Percentiles rank a stretch among this genome's conserved stretches.
Evolutionary conservation across 2,888 invertebrate species (phyloP).

Genomic region (Amphimallon solstitiale): DNA sequence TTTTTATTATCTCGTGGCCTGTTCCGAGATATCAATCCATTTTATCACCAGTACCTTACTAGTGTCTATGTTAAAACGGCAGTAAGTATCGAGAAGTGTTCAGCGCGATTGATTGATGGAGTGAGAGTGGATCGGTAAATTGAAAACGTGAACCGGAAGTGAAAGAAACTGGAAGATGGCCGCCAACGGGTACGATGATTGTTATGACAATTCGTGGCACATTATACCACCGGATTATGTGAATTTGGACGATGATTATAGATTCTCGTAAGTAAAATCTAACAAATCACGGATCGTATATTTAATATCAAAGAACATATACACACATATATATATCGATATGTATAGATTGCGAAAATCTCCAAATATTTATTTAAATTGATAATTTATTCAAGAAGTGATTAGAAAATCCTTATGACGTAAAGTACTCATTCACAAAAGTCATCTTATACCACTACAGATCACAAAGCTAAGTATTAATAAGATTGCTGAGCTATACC

Average conservation of each 20-base stretch:
- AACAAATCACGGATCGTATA: no score
- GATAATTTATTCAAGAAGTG: no score
- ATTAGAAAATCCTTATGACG: no score
- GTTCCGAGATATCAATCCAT: conserved; percentile 32
- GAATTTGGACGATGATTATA: conserved; percentile 75
- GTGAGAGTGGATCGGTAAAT: conserved; percentile 33
- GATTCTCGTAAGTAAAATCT: conserved; percentile 69
- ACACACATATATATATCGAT: no score
- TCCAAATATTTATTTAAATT: no score
- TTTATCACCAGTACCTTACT: conserved; percentile 29
- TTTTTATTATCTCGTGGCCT: conserved; percentile 22
- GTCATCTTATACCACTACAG: no score
- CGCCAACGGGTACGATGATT: conserved; percentile 70
- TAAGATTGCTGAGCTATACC: no score
- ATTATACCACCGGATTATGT: conserved; percentile 78
- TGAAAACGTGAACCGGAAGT: conserved; percentile 22
- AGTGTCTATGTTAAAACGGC: conserved; percentile 18
- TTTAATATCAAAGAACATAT: no score
- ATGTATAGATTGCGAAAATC: no score
- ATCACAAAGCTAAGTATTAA: no score
- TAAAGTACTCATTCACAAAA: no score
- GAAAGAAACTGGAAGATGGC: conserved; percentile 64
- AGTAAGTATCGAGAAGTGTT: conserved; percentile 27
- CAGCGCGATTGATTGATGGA: conserved; percentile 38
- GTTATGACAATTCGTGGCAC: conserved; percentile 76